These are phyloP conservation scores for Poeciliopsis occidentalis DNA, from an alignment of 2,113 vertebrate species.

Conservation along the genomic window DNA sequence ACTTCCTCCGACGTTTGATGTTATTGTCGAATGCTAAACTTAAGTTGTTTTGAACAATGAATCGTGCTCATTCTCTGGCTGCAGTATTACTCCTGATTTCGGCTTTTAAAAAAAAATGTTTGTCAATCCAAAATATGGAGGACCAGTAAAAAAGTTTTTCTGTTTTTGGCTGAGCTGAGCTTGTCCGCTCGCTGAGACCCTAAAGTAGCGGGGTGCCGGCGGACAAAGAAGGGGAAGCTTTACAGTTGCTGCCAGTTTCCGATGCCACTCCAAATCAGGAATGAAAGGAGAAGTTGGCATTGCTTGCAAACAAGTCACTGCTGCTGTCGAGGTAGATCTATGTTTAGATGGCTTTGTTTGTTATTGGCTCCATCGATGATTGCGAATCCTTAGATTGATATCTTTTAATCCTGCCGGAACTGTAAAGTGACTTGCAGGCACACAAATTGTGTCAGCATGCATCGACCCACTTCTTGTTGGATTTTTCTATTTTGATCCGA, in stretches of 20 bases:
- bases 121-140: constrained; percentile 2
- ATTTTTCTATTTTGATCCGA: constrained; percentile 11
- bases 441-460: constrained; percentile 12
- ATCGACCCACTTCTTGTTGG: constrained; percentile 52
- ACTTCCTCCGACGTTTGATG: background rate
- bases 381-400: constrained; percentile 22
- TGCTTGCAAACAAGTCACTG: constrained; percentile 35
- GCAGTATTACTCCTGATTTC: background rate
- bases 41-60: background rate
- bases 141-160: constrained; percentile 1
- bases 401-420: constrained; percentile 18
- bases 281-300: constrained; percentile 52
- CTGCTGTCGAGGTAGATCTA: constrained; percentile 46
- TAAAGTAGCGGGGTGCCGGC: constrained; percentile 53
- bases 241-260: constrained; percentile 64
- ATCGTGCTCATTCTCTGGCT: background rate
- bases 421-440: constrained; percentile 1
- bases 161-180: constrained; percentile 15
- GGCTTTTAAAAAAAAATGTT: too few relatives aligned
- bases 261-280: constrained; percentile 65
- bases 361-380: background rate
- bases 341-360: background rate
- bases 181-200: constrained; percentile 46
- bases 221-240: constrained; percentile 62
- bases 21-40: background rate